These are phyloP conservation scores for Neodontobutis hainanensis DNA, from an alignment of 2,113 vertebrate genomes.

Conservation along the genomic window DNA sequence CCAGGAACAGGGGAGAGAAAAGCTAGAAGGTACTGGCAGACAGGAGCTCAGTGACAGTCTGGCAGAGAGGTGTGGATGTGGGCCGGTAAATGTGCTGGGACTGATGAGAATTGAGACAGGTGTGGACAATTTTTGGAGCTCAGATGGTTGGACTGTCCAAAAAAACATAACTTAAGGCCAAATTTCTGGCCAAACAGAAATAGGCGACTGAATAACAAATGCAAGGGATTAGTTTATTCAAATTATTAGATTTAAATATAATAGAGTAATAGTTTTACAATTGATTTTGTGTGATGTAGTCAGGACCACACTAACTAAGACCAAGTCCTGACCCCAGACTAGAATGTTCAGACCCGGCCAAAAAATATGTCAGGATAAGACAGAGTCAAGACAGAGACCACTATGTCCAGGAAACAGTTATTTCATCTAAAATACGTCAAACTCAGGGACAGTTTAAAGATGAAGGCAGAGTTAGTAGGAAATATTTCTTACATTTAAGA, in stretches of 20 bases:
- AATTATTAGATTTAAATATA: not conserved
- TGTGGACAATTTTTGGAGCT: conserved; percentile 7
- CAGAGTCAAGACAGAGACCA: no score
- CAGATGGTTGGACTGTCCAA: not conserved
- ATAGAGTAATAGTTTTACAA: not conserved
- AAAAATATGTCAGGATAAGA: no score
- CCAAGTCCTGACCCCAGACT: no score
- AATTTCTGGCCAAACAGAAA: conserved; percentile 6
- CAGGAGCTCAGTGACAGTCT: not conserved
- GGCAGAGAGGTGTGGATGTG: conserved; percentile 3
- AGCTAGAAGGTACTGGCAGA: not conserved
- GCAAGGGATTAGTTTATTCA: not conserved
- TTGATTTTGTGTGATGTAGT: not conserved
- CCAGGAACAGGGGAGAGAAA: conserved; percentile 1
- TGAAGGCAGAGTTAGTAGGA: no score
- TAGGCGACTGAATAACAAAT: not conserved
- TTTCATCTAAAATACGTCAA: no score
- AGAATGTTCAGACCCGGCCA: no score
- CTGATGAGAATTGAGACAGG: conserved; percentile 9
- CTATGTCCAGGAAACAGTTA: no score
- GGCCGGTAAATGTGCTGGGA: conserved; percentile 13
- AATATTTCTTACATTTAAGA: no score
- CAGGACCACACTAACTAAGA: not conserved
- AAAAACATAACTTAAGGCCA: conserved; percentile 4
- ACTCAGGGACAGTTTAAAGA: no score